Base-by-base conservation (phyloP, 2,797 vertebrate genomes). In the Lutjanus campechanus region DNA sequence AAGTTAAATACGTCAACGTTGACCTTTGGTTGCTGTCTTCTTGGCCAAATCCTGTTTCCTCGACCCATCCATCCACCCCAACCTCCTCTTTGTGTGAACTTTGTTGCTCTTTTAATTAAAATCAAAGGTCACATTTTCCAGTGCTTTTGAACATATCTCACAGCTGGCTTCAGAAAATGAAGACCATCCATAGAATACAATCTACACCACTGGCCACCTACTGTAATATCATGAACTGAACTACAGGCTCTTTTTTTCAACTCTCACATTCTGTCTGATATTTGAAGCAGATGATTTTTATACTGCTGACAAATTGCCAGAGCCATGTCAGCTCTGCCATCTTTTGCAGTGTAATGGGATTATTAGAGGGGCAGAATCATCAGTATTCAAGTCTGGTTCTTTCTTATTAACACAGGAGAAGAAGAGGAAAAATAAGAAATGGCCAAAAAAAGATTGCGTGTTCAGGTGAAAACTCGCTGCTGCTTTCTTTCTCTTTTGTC, bases 341-440 rank as follows among this genome's bases (percentile, higher is more conserved):
- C 61, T 77, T 76, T 46, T 67, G 16, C 85, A 77, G 73, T 36
- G 65, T 63, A 77, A 77, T 53, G 44, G 59, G 60, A 83, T 81
- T 78, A 82, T 70, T 67, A 65, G 22, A 65, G 41, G 71, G 29
- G 41, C 0, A 17, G 43, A 68, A 47, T 61, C 44, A 82, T 83
- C 71, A 46, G 71, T 53, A 79, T 79, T 81, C 69, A 76, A 12
- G 20, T 67, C 68, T 25, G 60, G 1, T 59, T 66, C 43, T 25
- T 63, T 75, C 67, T 81, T 58, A 71, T 77, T 76, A 76, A 78
- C 51, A 63, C 17, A 62, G 54, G 20, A 55, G 56, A 69, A 36
- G 25, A 63, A 76, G 7, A 46, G 17, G n/a, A 50, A 15, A 58
- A 54, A 19, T 36, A 36, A 36, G 29, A 36, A 36, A 36, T 3